These are phyloP conservation scores for Panonychus citri DNA, from an alignment of 1,140 invertebrate species.

Conservation along the genomic window DNA sequence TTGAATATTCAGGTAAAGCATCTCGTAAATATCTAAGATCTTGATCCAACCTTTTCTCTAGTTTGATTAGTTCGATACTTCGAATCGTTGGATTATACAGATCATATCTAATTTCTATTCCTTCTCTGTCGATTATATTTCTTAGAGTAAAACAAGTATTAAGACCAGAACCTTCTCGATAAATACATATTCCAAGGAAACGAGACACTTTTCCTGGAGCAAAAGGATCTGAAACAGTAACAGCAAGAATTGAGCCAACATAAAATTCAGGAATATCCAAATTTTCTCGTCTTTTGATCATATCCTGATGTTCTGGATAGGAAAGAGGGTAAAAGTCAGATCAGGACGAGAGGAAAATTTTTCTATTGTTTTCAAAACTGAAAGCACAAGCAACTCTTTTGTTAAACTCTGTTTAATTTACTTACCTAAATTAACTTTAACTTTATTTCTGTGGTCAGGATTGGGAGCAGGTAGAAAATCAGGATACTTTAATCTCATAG, in stretches of 20 bases:
- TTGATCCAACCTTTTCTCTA: slow-evolving; percentile 83
- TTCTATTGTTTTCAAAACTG: no score
- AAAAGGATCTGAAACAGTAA: slow-evolving; percentile 68
- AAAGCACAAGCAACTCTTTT: no score
- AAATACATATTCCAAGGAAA: slow-evolving; percentile 93
- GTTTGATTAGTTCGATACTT: slow-evolving; percentile 60
- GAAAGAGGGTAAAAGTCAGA: neutral
- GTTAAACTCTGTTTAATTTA: neutral
- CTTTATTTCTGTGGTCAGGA: neutral
- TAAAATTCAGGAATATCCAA: slow-evolving; percentile 48
- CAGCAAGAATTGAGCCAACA: slow-evolving; percentile 64
- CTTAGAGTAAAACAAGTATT: slow-evolving; percentile 59
- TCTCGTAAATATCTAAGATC: slow-evolving; percentile 74
- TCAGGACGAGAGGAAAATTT: no score
- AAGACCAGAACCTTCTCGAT: slow-evolving; percentile 49
- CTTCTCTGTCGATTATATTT: slow-evolving; percentile 66
- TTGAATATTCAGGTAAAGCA: slow-evolving; percentile 74
- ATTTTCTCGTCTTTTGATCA: slow-evolving; percentile 55
- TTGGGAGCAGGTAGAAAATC: neutral
- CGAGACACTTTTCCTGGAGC: slow-evolving; percentile 54
- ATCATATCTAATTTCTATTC: slow-evolving; percentile 65
- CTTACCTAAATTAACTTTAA: neutral
- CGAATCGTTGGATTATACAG: slow-evolving; percentile 82
- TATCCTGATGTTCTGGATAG: slow-evolving; percentile 59
- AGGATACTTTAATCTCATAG: neutral